phyloP scores from a whole-genome alignment of 2,888 invertebrate species.

The Zygaena filipendulae region DNA sequence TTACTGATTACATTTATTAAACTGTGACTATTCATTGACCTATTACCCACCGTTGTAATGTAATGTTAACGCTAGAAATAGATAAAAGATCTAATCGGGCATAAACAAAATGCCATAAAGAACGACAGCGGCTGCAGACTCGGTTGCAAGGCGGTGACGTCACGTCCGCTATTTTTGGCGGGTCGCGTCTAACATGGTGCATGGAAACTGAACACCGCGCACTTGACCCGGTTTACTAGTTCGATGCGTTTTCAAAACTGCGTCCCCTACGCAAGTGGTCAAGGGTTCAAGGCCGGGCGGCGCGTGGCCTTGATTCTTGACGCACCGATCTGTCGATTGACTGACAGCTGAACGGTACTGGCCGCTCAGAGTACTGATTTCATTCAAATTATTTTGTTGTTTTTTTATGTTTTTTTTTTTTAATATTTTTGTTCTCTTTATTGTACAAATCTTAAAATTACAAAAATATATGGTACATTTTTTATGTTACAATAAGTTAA shows the following conservation, averaged over 20 bases:
- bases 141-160: slow-evolving; percentile 49
- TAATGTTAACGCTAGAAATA: too few relatives aligned
- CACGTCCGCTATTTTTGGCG: slow-evolving; percentile 33
- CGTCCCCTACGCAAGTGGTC: slow-evolving; percentile 20
- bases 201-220: slow-evolving; percentile 51
- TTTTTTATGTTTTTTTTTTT: slow-evolving; percentile 25
- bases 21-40: too few relatives aligned
- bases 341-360: slow-evolving; percentile 17
- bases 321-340: slow-evolving; percentile 18
- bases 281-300: slow-evolving; percentile 51
- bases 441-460: slow-evolving; percentile 62
- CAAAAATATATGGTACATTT: slow-evolving; percentile 61
- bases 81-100: slow-evolving; percentile 40
- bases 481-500: slow-evolving; percentile 24
- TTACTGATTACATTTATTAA: too few relatives aligned
- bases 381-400: too few relatives aligned
- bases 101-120: slow-evolving; percentile 48
- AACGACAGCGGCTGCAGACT: slow-evolving; percentile 41
- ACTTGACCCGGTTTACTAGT: slow-evolving; percentile 47
- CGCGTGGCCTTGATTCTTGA: slow-evolving; percentile 53
- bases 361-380: too few relatives aligned
- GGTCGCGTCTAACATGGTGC: slow-evolving; percentile 18
- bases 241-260: slow-evolving; percentile 23
- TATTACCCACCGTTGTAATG: too few relatives aligned
- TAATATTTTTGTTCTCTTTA: slow-evolving; percentile 59